Percentiles rank a stretch among this genome's conserved stretches.
phyloP scores from a whole-genome alignment of 1,140 invertebrate species.

The Vollenhovia emeryi region DNA sequence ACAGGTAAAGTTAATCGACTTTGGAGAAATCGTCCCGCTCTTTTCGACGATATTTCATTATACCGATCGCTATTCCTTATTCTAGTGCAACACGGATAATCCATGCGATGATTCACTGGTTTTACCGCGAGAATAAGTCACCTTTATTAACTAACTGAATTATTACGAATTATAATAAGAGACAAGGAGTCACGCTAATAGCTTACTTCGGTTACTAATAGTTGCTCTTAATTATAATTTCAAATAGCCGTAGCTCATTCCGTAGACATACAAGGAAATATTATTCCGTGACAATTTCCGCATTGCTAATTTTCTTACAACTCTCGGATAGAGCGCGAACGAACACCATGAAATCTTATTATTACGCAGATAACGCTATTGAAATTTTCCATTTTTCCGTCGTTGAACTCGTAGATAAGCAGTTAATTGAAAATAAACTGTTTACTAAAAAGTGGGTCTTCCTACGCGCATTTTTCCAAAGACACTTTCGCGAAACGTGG shows the following conservation, averaged over 20 bases:
- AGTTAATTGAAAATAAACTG: not conserved
- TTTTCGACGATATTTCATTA: not conserved
- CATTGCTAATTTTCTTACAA: not conserved
- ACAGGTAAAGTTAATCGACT: constrained; percentile 46
- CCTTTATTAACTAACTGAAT: not conserved
- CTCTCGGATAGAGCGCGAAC: not conserved
- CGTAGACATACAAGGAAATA: not conserved
- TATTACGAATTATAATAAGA: not conserved
- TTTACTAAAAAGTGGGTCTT: not conserved
- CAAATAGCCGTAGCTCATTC: not conserved
- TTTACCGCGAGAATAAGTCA: constrained; percentile 6
- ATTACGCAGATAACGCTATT: not conserved
- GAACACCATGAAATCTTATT: not conserved
- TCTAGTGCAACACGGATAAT: not conserved
- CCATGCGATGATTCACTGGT: constrained; percentile 9
- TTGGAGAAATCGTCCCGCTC: constrained; percentile 23
- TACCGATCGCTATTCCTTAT: not conserved
- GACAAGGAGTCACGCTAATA: not conserved
- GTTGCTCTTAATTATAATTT: not conserved
- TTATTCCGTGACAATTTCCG: not conserved
- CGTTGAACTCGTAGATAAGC: not conserved
- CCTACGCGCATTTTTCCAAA: not conserved
- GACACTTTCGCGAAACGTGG: not conserved
- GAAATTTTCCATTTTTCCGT: not conserved
- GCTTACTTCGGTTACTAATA: too few relatives aligned